Base-by-base conservation (phyloP, 2,797 vertebrate species). In the Euthynnus affinis region DNA sequence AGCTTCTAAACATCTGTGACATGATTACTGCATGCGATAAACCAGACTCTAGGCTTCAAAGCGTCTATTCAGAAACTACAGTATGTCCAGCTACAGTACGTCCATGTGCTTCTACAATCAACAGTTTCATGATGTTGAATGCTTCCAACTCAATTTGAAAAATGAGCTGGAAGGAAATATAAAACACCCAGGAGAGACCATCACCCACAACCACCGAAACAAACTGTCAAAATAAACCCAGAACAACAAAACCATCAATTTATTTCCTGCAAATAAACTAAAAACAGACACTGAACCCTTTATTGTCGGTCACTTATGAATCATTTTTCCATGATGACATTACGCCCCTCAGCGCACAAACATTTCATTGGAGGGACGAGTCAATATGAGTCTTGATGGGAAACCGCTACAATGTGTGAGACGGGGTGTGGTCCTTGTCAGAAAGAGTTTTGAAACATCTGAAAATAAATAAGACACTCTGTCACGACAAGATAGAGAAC, bases 311-410 rank as follows among this genome's bases (percentile, higher is more conserved):
- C 61, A 71, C 25, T 23, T 88, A 69, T 71, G 71, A 83, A 87
- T 91, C 75, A 86, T 88, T 92, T 84, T 93, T 78, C 83, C 83
- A 76, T 61, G 74, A 85, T 69, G 84, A 94, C 44, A 94, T 93
- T 88, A 86, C 88, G 81, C 55, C 91, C 93, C 78, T 90, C 48
- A 58, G 58, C 86, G 83, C 89, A 95, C 91, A 94, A 94, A 93
- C 82, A 91, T 78, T 82, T 91, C 84, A 94, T 94, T 96, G 88
- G 91, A 76, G 71, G 80, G 84, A 87, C 84, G 83, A 62, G 82
- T 89, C 86, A 78, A 48, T 83, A 80, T 92, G 94, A 92, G 80
- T 94, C 90, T 88, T 88, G 87, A 72, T 84, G 83, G 87, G 93
- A 90, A 81, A 86, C 78, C 80, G 89, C 88, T 59, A 49, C 65